These are phyloP conservation scores for Cliona cf. orientalis DNA, from an alignment of 37 sponge, comb jelly and placozoan genomes.

Conservation along the genomic window DNA sequence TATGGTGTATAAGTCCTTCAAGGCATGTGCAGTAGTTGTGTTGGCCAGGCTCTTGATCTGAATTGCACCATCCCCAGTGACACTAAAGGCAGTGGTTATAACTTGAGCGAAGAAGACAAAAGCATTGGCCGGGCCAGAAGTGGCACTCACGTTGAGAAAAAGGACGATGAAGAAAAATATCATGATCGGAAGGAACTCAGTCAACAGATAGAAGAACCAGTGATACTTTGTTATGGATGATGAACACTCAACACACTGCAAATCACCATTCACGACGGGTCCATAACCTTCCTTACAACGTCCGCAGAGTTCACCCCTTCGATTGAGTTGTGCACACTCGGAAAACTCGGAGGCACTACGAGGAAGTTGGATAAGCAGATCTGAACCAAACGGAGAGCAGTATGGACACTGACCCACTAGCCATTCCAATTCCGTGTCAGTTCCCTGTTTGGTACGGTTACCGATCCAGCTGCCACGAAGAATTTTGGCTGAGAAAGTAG, in stretches of 20 bases:
- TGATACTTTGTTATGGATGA: neutral
- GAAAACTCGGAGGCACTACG: neutral
- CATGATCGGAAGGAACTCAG: slow-evolving; percentile 55
- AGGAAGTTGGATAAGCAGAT: neutral
- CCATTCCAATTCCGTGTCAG: too few relatives aligned
- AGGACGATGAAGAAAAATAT: slow-evolving; percentile 56
- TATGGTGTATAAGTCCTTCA: neutral
- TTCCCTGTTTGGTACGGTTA: too few relatives aligned
- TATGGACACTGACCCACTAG: slow-evolving; percentile 29
- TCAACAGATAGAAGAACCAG: slow-evolving; percentile 51
- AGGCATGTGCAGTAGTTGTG: too few relatives aligned
- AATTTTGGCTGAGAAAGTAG: neutral
- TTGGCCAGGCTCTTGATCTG: slow-evolving; percentile 3
- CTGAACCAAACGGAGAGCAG: neutral
- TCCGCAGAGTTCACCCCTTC: slow-evolving; percentile 66
- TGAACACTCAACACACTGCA: slow-evolving; percentile 39
- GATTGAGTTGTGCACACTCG: slow-evolving; percentile 21
- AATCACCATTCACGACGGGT: slow-evolving; percentile 20
- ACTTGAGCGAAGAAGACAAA: slow-evolving; percentile 78
- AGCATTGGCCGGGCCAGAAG: slow-evolving; percentile 75
- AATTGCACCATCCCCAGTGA: slow-evolving; percentile 48
- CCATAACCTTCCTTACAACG: slow-evolving; percentile 49
- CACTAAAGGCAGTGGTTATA: slow-evolving; percentile 13
- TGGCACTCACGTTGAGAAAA: slow-evolving; percentile 62
- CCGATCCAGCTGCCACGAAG: slow-evolving; percentile 37